These are phyloP conservation scores for Heliconius eleuchia DNA, from an alignment of 1,140 invertebrate genomes.

Conservation along the genomic window DNA sequence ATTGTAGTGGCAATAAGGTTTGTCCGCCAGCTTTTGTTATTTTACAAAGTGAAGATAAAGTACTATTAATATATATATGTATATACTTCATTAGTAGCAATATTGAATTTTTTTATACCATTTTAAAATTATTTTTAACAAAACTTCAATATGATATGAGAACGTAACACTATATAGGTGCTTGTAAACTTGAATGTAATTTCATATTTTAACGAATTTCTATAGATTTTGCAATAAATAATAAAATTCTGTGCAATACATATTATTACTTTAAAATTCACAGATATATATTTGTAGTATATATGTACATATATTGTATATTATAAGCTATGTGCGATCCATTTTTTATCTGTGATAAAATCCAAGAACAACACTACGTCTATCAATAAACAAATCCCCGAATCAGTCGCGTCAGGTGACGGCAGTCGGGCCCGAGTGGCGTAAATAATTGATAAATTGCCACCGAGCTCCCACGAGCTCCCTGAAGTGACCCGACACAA, in stretches of 20 bases:
- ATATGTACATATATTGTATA: not conserved
- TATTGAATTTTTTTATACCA: too few relatives aligned
- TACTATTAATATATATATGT: not conserved
- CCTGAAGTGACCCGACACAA: slow-evolving; percentile 76
- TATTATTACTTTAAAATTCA: too few relatives aligned
- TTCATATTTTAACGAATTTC: too few relatives aligned
- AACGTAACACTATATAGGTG: too few relatives aligned
- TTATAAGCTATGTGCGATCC: not conserved
- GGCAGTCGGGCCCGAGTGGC: slow-evolving; percentile 66
- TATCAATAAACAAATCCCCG: slow-evolving; percentile 46
- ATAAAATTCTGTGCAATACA: too few relatives aligned
- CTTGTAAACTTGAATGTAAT: too few relatives aligned
- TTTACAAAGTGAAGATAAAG: not conserved
- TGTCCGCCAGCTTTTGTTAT: slow-evolving; percentile 2
- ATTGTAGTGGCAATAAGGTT: slow-evolving; percentile 45
- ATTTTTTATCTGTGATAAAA: not conserved
- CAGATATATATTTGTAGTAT: not conserved
- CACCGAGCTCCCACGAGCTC: slow-evolving; percentile 65
- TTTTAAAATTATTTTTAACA: too few relatives aligned
- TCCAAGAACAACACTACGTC: slow-evolving; percentile 10
- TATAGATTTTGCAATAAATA: too few relatives aligned
- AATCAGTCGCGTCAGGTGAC: slow-evolving; percentile 56
- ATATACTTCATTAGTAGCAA: not conserved
- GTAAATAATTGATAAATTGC: slow-evolving; percentile 81
- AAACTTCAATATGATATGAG: too few relatives aligned